These are phyloP conservation scores for Rhopalosiphum nymphaeae DNA, from an alignment of 2,888 invertebrate species.

Conservation along the genomic window DNA sequence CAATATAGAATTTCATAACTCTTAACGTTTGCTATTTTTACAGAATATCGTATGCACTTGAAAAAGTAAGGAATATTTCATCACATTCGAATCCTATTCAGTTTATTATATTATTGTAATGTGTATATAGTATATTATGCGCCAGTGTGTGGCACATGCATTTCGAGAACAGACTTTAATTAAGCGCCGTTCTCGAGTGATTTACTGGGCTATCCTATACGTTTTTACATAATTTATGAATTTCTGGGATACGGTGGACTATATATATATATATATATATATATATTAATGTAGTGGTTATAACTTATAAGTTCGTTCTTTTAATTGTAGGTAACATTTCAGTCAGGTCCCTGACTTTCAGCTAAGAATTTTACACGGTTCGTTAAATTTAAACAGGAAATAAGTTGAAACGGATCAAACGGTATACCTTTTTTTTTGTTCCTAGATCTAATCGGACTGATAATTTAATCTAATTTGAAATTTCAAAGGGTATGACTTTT, in stretches of 20 bases:
- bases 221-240: neutral
- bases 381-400: neutral
- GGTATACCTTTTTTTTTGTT: neutral
- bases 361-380: neutral
- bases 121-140: neutral
- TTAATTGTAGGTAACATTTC: neutral
- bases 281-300: neutral
- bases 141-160: neutral
- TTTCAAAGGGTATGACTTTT: neutral
- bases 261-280: neutral
- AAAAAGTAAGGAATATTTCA: neutral
- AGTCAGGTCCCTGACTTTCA: neutral
- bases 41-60: neutral
- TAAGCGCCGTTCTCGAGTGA: conserved; percentile 1
- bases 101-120: neutral
- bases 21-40: neutral
- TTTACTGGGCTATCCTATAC: neutral
- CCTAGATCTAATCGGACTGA: neutral
- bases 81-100: neutral
- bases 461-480: neutral
- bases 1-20: neutral
- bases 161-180: conserved; percentile 9
- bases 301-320: neutral
- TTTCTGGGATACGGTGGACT: neutral
- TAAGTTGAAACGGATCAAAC: neutral